Percentiles rank a stretch among this genome's conserved stretches.
phyloP scores from a whole-genome alignment of 2,888 invertebrate species.

The Poecilus cupreus region DNA sequence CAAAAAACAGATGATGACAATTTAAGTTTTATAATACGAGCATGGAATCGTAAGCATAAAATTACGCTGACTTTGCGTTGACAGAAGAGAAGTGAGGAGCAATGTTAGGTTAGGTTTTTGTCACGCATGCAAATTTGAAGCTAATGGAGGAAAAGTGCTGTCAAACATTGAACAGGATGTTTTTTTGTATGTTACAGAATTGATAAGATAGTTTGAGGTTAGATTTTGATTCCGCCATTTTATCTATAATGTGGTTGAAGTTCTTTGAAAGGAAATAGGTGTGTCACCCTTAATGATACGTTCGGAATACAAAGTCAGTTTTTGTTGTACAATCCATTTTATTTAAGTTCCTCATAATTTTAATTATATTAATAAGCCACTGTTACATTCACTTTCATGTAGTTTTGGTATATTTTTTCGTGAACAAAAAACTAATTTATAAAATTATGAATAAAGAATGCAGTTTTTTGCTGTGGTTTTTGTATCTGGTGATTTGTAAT shows the following conservation, averaged over 20 bases:
- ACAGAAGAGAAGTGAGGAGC: neutral
- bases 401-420: neutral
- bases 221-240: too few relatives aligned
- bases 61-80: neutral
- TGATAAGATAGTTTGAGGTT: slow-evolving; percentile 1
- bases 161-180: neutral
- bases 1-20: neutral
- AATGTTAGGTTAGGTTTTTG: neutral
- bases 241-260: too few relatives aligned
- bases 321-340: neutral
- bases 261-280: neutral
- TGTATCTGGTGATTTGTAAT: slow-evolving; percentile 21
- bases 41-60: neutral
- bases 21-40: neutral
- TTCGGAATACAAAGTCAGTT: neutral
- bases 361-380: slow-evolving; percentile 4
- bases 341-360: neutral
- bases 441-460: neutral
- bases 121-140: neutral
- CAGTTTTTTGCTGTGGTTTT: neutral
- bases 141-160: neutral
- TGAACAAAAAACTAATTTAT: slow-evolving; percentile 1
- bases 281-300: neutral
- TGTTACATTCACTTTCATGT: neutral
- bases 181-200: neutral